Percentiles rank a stretch among this genome's conserved stretches.
These are phyloP conservation scores for Augiades crinisus DNA, from an alignment of 2,888 invertebrate species.

Conservation along the genomic window DNA sequence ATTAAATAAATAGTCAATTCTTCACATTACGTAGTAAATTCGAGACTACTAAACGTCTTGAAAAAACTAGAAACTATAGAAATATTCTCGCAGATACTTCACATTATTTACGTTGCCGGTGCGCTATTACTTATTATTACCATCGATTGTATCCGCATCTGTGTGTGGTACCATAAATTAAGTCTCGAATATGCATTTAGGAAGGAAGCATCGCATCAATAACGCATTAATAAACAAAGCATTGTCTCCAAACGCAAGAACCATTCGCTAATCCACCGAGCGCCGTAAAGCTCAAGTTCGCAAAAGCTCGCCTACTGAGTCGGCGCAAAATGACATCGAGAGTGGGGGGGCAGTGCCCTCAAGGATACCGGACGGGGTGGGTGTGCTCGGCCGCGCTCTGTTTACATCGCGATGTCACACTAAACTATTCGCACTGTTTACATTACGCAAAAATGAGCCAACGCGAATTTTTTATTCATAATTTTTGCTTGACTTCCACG, in stretches of 20 bases:
- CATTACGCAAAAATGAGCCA: slow-evolving; percentile 21
- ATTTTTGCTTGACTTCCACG: slow-evolving; percentile 10
- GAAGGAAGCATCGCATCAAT: slow-evolving; percentile 26
- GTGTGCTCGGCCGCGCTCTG: slow-evolving; percentile 54
- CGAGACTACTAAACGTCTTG: no score
- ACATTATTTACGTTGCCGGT: no score
- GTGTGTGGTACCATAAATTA: slow-evolving; percentile 15
- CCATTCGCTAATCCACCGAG: slow-evolving; percentile 38
- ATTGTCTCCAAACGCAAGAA: slow-evolving; percentile 11
- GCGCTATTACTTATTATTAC: not conserved
- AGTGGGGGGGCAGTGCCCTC: slow-evolving; percentile 74
- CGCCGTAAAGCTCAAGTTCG: slow-evolving; percentile 46
- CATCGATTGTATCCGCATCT: not conserved
- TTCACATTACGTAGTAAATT: no score
- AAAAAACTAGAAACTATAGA: no score
- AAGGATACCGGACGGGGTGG: slow-evolving; percentile 56
- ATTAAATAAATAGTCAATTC: no score
- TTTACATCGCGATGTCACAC: slow-evolving; percentile 65
- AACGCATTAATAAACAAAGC: slow-evolving; percentile 26
- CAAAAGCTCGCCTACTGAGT: slow-evolving; percentile 69
- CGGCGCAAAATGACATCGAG: slow-evolving; percentile 73
- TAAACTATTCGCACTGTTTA: slow-evolving; percentile 48
- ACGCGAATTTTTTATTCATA: not conserved
- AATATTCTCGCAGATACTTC: no score
- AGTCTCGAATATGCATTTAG: slow-evolving; percentile 18